phyloP scores from a whole-genome alignment of 2,888 invertebrate species.

The Pyrocoelia pectoralis region DNA sequence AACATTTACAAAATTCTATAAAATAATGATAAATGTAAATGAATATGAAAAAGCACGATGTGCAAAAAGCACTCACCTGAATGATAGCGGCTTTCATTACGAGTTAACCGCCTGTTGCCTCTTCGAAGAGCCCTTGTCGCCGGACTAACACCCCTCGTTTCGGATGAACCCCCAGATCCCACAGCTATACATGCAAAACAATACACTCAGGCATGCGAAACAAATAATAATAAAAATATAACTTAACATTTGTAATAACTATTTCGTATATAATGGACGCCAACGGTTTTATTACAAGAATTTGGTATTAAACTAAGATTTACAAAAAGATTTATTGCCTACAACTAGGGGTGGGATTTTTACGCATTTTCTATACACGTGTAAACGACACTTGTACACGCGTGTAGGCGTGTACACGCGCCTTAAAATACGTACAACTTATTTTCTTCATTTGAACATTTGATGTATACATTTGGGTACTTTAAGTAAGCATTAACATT shows the following conservation, averaged over 20 bases:
- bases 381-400: too few relatives aligned
- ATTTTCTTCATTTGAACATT: too few relatives aligned
- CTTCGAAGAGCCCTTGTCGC: constrained; percentile 63
- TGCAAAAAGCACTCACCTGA: constrained; percentile 78
- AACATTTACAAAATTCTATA: not conserved
- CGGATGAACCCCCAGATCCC: constrained; percentile 49
- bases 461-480: too few relatives aligned
- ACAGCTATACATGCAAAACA: constrained; percentile 57
- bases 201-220: constrained; percentile 51
- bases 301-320: too few relatives aligned
- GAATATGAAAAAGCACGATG: constrained; percentile 32
- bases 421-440: too few relatives aligned
- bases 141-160: constrained; percentile 55
- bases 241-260: constrained; percentile 2
- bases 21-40: constrained; percentile 23
- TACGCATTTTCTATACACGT: too few relatives aligned
- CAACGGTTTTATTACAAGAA: constrained; percentile 6
- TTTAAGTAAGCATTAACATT: too few relatives aligned
- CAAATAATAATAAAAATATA: constrained; percentile 37
- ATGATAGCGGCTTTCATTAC: constrained; percentile 95
- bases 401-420: too few relatives aligned
- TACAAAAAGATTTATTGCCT: too few relatives aligned
- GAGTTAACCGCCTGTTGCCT: constrained; percentile 88
- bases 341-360: too few relatives aligned
- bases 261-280: not conserved